These are phyloP conservation scores for Scolanthus callimorphus DNA, from an alignment of 92 coral and sea anemone species.

Conservation along the genomic window DNA sequence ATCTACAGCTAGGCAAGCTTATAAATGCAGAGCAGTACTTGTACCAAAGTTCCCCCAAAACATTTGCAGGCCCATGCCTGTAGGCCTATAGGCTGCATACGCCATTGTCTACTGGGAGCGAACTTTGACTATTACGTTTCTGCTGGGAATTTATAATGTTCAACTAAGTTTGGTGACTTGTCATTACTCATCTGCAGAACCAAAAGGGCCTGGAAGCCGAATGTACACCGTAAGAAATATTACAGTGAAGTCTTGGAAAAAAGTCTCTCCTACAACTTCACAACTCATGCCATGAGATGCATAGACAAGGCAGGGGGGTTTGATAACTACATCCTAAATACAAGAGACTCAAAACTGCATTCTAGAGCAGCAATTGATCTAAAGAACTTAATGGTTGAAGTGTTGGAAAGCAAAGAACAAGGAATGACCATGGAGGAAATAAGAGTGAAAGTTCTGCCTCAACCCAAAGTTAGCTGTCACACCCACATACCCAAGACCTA, in stretches of 20 bases:
- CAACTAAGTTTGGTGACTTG: too few species aligned
- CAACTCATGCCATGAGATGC: conserved; percentile 93
- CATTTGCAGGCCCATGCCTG: too few species aligned
- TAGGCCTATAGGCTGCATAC: too few species aligned
- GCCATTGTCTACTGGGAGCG: too few species aligned
- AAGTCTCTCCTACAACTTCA: conserved; percentile 64
- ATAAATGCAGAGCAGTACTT: too few species aligned
- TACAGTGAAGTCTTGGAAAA: conserved; percentile 92
- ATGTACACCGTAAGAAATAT: conserved; percentile 85
- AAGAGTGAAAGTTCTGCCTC: conserved; percentile 64
- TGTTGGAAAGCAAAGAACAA: conserved; percentile 57
- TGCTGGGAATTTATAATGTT: too few species aligned
- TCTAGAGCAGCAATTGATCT: conserved; percentile 84
- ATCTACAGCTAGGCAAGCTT: too few species aligned
- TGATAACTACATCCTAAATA: conserved; percentile 92
- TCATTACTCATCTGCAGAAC: too few species aligned
- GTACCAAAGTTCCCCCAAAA: too few species aligned
- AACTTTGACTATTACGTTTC: too few species aligned
- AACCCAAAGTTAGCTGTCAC: conserved; percentile 77
- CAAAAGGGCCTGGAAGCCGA: conserved; percentile 93
- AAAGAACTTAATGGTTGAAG: conserved; percentile 75
- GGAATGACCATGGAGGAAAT: conserved; percentile 83
- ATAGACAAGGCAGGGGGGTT: conserved; percentile 97
- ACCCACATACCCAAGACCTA: conserved; percentile 62
- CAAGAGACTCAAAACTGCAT: conserved; percentile 58